phyloP scores from a whole-genome alignment of 2,888 invertebrate genomes.

The Dysmachus trigonus region DNA sequence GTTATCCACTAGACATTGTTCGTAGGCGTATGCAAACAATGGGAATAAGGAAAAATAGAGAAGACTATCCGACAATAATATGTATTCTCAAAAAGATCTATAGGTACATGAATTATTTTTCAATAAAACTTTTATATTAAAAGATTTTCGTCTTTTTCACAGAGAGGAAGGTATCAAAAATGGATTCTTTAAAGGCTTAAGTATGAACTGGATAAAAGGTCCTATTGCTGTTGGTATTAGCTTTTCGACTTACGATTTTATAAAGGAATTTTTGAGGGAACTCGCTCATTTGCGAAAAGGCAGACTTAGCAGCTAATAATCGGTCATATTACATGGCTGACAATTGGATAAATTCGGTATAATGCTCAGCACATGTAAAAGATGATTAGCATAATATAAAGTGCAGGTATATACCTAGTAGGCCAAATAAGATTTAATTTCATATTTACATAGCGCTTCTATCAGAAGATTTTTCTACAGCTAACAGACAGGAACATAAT shows the following conservation, averaged over 20 bases:
- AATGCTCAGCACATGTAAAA: not conserved
- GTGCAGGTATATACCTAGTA: not conserved
- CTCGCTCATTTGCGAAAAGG: slow-evolving; percentile 60
- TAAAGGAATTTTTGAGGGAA: slow-evolving; percentile 71
- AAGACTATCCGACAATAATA: slow-evolving; percentile 72
- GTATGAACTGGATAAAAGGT: slow-evolving; percentile 98
- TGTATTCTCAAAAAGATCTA: slow-evolving; percentile 76
- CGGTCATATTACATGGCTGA: not conserved
- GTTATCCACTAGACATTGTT: slow-evolving; percentile 96
- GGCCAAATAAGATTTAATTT: not conserved
- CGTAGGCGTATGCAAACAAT: slow-evolving; percentile 71
- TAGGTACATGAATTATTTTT: slow-evolving; percentile 69
- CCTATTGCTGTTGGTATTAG: slow-evolving; percentile 94
- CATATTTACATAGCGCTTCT: not conserved
- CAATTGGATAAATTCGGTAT: not conserved
- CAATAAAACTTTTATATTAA: slow-evolving; percentile 69
- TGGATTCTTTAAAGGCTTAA: slow-evolving; percentile 98
- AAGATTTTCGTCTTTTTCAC: slow-evolving; percentile 48
- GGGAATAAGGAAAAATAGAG: slow-evolving; percentile 64
- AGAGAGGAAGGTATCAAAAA: slow-evolving; percentile 87
- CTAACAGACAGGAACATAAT: not conserved
- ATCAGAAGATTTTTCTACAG: not conserved
- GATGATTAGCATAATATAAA: not conserved
- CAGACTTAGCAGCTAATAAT: slow-evolving; percentile 49
- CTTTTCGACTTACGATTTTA: slow-evolving; percentile 91